Evolutionary conservation across 2,113 vertebrate genomes (phyloP).

Genomic region (Coryphaenoides rupestris): DNA sequence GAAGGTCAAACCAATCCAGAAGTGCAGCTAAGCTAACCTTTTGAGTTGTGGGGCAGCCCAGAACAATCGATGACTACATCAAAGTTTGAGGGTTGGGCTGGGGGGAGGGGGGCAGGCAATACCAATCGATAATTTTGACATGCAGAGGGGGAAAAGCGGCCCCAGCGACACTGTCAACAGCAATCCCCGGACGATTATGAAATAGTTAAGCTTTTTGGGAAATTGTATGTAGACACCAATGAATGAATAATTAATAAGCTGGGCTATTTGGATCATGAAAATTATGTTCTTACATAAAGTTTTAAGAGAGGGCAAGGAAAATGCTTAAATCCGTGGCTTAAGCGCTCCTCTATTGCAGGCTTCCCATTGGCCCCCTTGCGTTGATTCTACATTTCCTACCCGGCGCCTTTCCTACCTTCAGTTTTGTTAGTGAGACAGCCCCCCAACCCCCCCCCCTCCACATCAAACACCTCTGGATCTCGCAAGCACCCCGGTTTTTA

Average conservation of each 20-base stretch:
- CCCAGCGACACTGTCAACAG: slow-evolving; percentile 33
- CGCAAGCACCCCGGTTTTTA: slow-evolving; percentile 34
- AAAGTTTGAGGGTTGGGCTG: slow-evolving; percentile 56
- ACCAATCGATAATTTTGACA: slow-evolving; percentile 60
- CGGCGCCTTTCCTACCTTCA: slow-evolving; percentile 9
- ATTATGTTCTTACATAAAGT: slow-evolving; percentile 14
- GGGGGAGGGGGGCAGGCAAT: slow-evolving; percentile 60
- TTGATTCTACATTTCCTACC: not conserved
- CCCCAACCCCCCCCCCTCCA: not conserved
- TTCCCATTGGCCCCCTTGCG: not conserved
- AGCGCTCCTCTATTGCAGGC: not conserved
- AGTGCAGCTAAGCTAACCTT: slow-evolving; percentile 63
- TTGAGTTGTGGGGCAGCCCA: slow-evolving; percentile 66
- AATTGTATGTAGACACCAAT: slow-evolving; percentile 20
- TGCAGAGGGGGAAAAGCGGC: slow-evolving; percentile 39
- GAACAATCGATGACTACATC: slow-evolving; percentile 67
- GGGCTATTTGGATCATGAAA: slow-evolving; percentile 31
- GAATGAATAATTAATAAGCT: slow-evolving; percentile 3
- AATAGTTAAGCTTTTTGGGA: not conserved
- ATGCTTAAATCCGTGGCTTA: slow-evolving; percentile 4
- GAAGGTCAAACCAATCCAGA: slow-evolving; percentile 73
- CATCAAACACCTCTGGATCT: slow-evolving; percentile 25
- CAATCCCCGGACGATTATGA: slow-evolving; percentile 20
- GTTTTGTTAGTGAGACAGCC: slow-evolving; percentile 2
- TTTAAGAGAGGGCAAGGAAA: slow-evolving; percentile 3